Conservation (phyloP, 2,888 invertebrate genomes). For the Branchipolynoe longqiensis region DNA sequence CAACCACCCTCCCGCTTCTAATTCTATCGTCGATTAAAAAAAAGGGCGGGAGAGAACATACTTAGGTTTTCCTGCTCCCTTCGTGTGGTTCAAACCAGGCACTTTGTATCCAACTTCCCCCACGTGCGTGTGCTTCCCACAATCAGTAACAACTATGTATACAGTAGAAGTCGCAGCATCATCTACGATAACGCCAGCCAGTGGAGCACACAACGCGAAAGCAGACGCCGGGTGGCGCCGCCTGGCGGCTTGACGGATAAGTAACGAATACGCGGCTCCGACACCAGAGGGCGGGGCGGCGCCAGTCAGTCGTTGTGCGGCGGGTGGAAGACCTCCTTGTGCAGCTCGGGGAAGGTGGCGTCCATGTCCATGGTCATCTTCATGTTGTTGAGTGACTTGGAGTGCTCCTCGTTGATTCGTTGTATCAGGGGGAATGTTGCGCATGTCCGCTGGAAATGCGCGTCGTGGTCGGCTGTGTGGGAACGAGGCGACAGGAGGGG, state of each 20-base stretch:
- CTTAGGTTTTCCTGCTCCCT: not conserved
- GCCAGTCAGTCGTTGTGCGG: not conserved
- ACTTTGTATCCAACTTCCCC: slow-evolving; percentile 31
- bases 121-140: no score
- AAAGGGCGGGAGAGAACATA: not conserved
- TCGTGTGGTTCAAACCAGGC: slow-evolving; percentile 42
- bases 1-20: no score
- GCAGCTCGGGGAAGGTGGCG: slow-evolving; percentile 75
- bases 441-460: slow-evolving; percentile 71
- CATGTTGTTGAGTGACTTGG: slow-evolving; percentile 77
- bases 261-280: slow-evolving; percentile 7
- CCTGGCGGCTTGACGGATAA: slow-evolving; percentile 4
- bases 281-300: not conserved
- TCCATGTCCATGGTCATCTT: slow-evolving; percentile 73
- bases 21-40: no score
- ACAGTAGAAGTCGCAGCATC: no score
- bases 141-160: slow-evolving; percentile 25
- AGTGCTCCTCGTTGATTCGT: slow-evolving; percentile 77
- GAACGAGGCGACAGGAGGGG: no score
- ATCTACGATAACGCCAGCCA: not conserved
- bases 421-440: slow-evolving; percentile 73
- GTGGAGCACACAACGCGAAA: slow-evolving; percentile 31
- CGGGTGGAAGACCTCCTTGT: slow-evolving; percentile 75
- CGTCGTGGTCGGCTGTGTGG: slow-evolving; percentile 72
- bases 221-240: slow-evolving; percentile 1